Evolutionary conservation across 2,797 vertebrate species (phyloP), one percentile per base, ranked within the genome.

Genomic region (Poecile montanus): DNA sequence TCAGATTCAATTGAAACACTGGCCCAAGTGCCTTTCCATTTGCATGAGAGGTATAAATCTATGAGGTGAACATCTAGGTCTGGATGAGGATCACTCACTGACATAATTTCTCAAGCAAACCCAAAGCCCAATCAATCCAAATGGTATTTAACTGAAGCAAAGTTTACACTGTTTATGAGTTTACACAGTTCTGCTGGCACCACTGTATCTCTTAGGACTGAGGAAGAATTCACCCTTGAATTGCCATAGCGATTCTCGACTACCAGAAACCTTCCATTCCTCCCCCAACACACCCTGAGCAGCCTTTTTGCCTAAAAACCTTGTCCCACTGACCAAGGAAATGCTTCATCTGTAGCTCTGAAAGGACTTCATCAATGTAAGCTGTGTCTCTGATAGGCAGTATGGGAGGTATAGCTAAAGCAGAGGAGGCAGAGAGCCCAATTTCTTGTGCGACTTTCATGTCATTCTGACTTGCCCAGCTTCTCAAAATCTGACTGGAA

Each of bases 121-220:
- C 14, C 36, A 57, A 45, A 82, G 63, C 56, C 36, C 21, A 79
- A 20, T 71, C 53, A 92, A 74, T 61, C 67, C 77, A 85, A 91
- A 86, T 30, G 22, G 53, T 73, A 36, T 85, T 86, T 84, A 85
- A 78, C 82, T 79, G 60, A 91, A 42, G 25, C 45, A 71, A 85
- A 63, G 85, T 90, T 94, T 89, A 83, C 48, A n/a, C 51, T 79
- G 14, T 89, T 94, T 85, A 92, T 87, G 81, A 72, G 74, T 72
- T 94, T 89, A 71, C 85, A 51, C n/a, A 63, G 75, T 56, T 88
- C 38, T 78, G 62, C 78, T 94, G 88, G 79, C 68, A 77, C 63
- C 74, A 65, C 36, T 91, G 26, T 68, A 63, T 83, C 54, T 85
- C 61, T 68, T 71, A 78, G 50, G 61, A 58, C 68, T 57, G 68